These are phyloP conservation scores for Gastrophysa polygoni DNA, from an alignment of 2,888 invertebrate species.

Conservation along the genomic window DNA sequence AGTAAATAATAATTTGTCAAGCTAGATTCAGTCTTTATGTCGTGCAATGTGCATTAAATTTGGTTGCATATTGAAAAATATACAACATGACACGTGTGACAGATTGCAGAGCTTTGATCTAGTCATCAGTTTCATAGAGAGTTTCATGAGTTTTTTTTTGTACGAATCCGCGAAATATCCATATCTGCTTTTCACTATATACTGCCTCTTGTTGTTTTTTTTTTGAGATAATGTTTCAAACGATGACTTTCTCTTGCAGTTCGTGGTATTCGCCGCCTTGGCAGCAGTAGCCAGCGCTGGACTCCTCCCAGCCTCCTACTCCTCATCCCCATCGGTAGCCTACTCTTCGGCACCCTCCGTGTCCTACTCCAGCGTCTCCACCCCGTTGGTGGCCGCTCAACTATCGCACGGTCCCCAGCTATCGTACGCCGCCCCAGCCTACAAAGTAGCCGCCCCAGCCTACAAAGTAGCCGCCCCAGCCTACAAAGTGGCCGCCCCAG, in stretches of 20 bases:
- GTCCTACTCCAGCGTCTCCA: slow-evolving; percentile 19
- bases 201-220: too few species aligned
- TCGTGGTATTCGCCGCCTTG: slow-evolving; percentile 45
- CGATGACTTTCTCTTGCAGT: slow-evolving; percentile 25
- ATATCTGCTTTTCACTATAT: too few species aligned
- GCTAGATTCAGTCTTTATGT: too few species aligned
- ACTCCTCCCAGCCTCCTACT: slow-evolving; percentile 24
- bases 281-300: slow-evolving; percentile 45
- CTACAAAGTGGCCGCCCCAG: slow-evolving; percentile 7
- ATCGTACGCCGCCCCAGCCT: slow-evolving; percentile 48
- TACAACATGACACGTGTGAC: too few species aligned
- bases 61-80: too few species aligned
- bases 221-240: too few species aligned
- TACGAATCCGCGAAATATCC: too few species aligned
- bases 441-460: slow-evolving; percentile 45
- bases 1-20: too few species aligned
- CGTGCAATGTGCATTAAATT: too few species aligned
- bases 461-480: slow-evolving; percentile 23
- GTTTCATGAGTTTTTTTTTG: neutral
- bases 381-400: slow-evolving; percentile 12
- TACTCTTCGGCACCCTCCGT: slow-evolving; percentile 40
- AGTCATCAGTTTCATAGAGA: too few species aligned
- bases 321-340: slow-evolving; percentile 17
- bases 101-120: too few species aligned
- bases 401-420: slow-evolving; percentile 30